Conservation (phyloP, 2,113 vertebrate species). For the Thymallus thymallus region DNA sequence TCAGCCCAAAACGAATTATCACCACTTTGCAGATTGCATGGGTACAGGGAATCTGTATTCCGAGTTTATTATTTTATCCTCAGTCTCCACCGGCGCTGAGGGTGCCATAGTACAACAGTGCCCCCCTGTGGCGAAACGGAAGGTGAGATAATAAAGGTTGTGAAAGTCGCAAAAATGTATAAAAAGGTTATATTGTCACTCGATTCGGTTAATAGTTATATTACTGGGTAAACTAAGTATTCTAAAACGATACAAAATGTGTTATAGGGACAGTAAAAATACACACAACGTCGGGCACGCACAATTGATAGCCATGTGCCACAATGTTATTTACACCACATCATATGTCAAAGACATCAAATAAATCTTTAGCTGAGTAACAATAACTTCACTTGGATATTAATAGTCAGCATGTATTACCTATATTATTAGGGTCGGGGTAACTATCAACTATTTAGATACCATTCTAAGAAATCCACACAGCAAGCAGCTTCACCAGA, state of each 20-base stretch:
- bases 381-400: too few species aligned
- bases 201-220: neutral
- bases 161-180: neutral
- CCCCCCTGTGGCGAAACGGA: slow-evolving; percentile 76
- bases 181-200: neutral
- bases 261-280: too few species aligned
- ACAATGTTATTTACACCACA: neutral
- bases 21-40: slow-evolving; percentile 46
- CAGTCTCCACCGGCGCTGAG: slow-evolving; percentile 16
- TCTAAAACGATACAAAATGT: neutral
- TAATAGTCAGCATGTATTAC: too few species aligned
- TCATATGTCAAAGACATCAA: neutral
- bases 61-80: slow-evolving; percentile 38
- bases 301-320: too few species aligned
- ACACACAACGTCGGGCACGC: too few species aligned
- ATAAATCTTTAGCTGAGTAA: too few species aligned
- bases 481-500: too few species aligned
- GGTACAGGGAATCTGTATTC: slow-evolving; percentile 19
- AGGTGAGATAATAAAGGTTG: neutral
- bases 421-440: too few species aligned
- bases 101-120: slow-evolving; percentile 77
- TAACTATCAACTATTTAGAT: too few species aligned
- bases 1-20: slow-evolving; percentile 44
- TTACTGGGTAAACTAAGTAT: neutral
- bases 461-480: too few species aligned